Percentiles rank a stretch among this genome's conserved stretches.
phyloP scores from a whole-genome alignment of 1,140 invertebrate species.

The Drosophila nigromelanica region DNA sequence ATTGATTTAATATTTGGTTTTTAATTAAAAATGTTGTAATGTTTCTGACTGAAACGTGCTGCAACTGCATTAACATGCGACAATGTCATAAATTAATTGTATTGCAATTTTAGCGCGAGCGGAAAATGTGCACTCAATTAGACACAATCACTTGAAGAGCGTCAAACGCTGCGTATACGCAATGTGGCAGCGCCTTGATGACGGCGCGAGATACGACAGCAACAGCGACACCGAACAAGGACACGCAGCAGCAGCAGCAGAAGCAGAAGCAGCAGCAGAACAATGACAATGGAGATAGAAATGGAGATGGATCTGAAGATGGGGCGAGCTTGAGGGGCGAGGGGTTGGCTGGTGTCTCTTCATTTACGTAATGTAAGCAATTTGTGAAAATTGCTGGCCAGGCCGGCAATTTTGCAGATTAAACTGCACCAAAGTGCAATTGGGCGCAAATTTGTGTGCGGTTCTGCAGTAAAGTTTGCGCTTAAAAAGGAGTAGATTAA shows the following conservation, averaged over 20 bases:
- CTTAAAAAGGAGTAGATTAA: constrained; percentile 76
- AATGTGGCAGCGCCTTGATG: constrained; percentile 75
- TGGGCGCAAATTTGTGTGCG: constrained; percentile 76
- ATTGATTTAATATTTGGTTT: constrained; percentile 80
- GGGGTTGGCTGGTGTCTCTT: constrained; percentile 59
- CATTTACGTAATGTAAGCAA: constrained; percentile 82
- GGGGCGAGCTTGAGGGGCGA: background rate
- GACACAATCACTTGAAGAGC: constrained; percentile 49
- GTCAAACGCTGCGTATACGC: constrained; percentile 66
- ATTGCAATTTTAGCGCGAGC: constrained; percentile 62
- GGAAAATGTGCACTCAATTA: constrained; percentile 51
- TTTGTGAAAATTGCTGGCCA: constrained; percentile 76
- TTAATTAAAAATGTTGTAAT: constrained; percentile 71
- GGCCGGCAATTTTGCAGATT: constrained; percentile 75
- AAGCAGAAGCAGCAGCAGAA: constrained; percentile 9
- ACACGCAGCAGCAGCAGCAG: constrained; percentile 22
- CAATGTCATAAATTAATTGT: constrained; percentile 75
- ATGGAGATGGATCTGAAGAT: constrained; percentile 19
- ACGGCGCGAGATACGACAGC: constrained; percentile 60
- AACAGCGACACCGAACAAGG: constrained; percentile 31
- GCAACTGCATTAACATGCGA: constrained; percentile 55
- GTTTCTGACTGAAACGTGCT: constrained; percentile 49
- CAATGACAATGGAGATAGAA: constrained; percentile 53
- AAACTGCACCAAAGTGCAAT: constrained; percentile 80
- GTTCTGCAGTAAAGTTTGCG: constrained; percentile 69